Evolutionary conservation across 1,140 invertebrate genomes (phyloP).

Genomic region (Holcopasites calliopsidis): DNA sequence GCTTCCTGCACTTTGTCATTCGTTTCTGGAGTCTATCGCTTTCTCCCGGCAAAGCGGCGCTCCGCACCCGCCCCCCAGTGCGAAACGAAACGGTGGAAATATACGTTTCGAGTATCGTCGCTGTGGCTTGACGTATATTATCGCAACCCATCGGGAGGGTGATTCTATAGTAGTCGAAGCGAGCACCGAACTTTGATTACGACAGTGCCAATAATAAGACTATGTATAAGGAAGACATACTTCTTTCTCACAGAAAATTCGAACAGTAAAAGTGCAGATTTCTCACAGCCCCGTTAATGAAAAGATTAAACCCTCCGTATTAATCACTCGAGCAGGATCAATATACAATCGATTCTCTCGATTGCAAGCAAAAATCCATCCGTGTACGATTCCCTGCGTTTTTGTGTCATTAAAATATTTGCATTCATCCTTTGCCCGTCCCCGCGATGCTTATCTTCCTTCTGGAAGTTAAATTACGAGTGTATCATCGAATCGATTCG

Average conservation of each 20-base stretch:
- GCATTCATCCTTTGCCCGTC: slow-evolving; percentile 6
- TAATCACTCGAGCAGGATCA: too few species aligned
- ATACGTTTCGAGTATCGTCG: not conserved
- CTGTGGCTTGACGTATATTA: too few species aligned
- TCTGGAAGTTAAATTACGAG: slow-evolving; percentile 47
- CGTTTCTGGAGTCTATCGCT: slow-evolving; percentile 30
- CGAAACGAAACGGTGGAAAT: slow-evolving; percentile 1
- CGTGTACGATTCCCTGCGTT: not conserved
- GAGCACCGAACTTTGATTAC: not conserved
- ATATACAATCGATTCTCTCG: too few species aligned
- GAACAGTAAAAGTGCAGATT: too few species aligned
- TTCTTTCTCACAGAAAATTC: too few species aligned
- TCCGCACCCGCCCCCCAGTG: not conserved
- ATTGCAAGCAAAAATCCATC: slow-evolving; percentile 4
- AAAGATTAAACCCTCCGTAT: too few species aligned
- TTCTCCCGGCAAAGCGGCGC: not conserved
- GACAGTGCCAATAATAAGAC: too few species aligned
- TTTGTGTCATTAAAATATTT: slow-evolving; percentile 38
- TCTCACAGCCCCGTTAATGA: too few species aligned
- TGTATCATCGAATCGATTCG: slow-evolving; percentile 46
- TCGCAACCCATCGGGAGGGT: too few species aligned
- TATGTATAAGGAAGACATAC: too few species aligned
- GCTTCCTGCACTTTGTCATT: slow-evolving; percentile 18
- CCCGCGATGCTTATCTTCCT: slow-evolving; percentile 43
- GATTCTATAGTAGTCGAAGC: too few species aligned